Evolutionary conservation across 2,888 invertebrate species (phyloP), one percentile per base, ranked within the genome.

Genomic region (Drosophila diplacantha): DNA sequence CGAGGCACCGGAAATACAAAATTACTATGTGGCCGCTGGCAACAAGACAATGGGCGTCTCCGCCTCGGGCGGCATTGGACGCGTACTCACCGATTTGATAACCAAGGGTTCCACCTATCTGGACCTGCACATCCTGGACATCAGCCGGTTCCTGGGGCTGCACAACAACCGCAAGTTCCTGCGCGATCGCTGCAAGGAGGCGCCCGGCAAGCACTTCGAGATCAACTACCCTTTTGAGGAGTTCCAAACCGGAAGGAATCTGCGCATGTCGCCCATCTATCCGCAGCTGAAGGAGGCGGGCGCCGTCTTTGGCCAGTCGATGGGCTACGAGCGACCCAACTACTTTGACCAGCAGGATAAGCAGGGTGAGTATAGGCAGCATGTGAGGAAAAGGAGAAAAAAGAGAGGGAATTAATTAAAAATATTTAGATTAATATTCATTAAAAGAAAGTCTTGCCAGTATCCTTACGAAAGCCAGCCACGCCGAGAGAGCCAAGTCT

Each of bases 31-130:
- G 38, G 97, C 98, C 0, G 96, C 97, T 37, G 99, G 98, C 3
- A 96, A 98, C 94, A 97, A 97, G 90, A 96, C 97, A 0, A 94
- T 96, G 31, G 98, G 98, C n/a, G 94, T 98, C 46, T 95, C 96
- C 2, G 95, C 96, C 9, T 96, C 97, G 0, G 98, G 97, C 0
- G 99, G 98, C 5, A 94, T 98, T n/a, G 98, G 98, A 0, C 92
- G 94, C 81, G 93, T 95, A 1, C 93, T 97, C 0, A 95, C 95
- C 0, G 96, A 98, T 87, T 92, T 95, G 85, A 96, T 99, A 43
- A 91, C 94, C 0, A 93, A 94, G 69, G 95, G 95, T 0, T 92
- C 92, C 69, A 93, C 96, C 0, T 92, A 92, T 29, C 90, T 94
- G 72, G 97, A 98, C 86, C 92, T 97, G 90, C 95, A 97, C 87